Base-by-base conservation (phyloP, 1,140 invertebrate species). In the Stegodyphus dumicola region DNA sequence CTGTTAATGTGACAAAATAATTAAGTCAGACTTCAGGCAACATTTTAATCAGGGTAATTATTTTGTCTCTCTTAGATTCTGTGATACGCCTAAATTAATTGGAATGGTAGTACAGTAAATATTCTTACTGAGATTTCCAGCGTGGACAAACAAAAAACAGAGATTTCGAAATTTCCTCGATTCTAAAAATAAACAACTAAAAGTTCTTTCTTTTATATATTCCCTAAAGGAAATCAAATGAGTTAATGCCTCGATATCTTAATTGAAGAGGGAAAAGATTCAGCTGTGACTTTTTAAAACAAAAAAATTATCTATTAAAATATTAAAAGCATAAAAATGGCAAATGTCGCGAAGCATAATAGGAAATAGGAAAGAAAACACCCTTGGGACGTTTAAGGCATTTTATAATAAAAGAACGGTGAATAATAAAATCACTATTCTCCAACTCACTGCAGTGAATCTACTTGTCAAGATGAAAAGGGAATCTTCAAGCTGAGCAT, bases 321-420 rank as follows among this genome's bases (percentile, higher is more conserved):
- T 79, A 18, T 52, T 64, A 67, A 79, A 53, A 79, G 49, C 53
- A 79, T 54, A 18, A 69, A 79, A 54, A 49, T 33, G 65, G 54
- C 33, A 66, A 52, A 69, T 53, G 49, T 64, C 11, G 65, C 10
- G 54, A 15, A 10, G 10, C 65, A 69, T 53, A 49, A 49, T 69
- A 69, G 69, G 67, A 79, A 79, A 79, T 79, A 52, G 65, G 15
- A 77, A 15, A 11, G 49, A 65, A 69, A 53, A 56, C 69, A 67
- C 77, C 77, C 66, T 69, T 15, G 54, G 77, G 77, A 54, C 54
- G 51, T 56, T 79, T 69, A 11, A 69, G 54, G 10, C 51, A 69
- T 56, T 53, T 79, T 69, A 7, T 53, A 48, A 17, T 79, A 65
- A 79, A 79, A 53, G 52, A 17, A 60, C 51, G 51, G 15, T 17